These are phyloP conservation scores for Polydrusus pterygomalis DNA, from an alignment of 2,888 invertebrate genomes.

Conservation along the genomic window DNA sequence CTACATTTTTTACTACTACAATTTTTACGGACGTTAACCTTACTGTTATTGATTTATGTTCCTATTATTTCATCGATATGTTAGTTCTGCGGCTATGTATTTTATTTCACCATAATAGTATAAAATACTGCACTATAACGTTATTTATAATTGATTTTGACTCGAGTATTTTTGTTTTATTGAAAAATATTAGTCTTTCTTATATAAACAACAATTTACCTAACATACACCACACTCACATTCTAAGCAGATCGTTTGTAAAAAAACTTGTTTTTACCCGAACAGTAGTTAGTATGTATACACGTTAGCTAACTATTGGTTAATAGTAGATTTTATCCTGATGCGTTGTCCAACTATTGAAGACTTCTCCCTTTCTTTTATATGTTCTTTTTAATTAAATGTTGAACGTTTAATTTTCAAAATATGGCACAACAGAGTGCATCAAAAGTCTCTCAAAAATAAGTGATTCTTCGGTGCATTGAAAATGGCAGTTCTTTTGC, in stretches of 20 bases:
- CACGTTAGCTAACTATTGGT: neutral
- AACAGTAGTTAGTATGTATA: too few relatives aligned
- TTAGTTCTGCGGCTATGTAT: neutral
- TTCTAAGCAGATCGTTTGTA: neutral
- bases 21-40: too few relatives aligned
- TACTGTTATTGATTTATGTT: neutral
- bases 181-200: constrained; percentile 2
- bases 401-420: neutral
- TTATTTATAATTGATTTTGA: neutral
- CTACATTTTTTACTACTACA: too few relatives aligned
- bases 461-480: neutral
- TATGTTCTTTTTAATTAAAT: neutral
- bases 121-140: neutral
- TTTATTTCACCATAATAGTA: neutral
- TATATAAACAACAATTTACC: constrained; percentile 12
- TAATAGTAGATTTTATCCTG: neutral
- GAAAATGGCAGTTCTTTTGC: constrained; percentile 25
- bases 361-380: neutral
- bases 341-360: neutral
- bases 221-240: constrained; percentile 16
- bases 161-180: neutral
- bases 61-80: neutral
- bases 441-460: neutral
- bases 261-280: neutral
- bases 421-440: constrained; percentile 11